These are phyloP conservation scores for Rhodophaea formosa DNA, from an alignment of 2,888 invertebrate genomes.

Conservation along the genomic window DNA sequence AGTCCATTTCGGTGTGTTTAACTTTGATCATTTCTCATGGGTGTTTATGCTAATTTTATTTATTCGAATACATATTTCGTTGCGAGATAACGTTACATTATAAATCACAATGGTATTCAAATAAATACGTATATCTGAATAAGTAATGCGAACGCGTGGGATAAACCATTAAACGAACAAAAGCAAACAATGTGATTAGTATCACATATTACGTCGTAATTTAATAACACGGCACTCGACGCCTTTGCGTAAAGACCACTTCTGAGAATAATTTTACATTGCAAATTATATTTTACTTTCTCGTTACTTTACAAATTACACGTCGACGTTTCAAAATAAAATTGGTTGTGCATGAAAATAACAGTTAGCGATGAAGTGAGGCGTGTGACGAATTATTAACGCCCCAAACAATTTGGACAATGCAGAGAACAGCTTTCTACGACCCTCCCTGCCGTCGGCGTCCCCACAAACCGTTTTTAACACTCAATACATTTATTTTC, in stretches of 20 bases:
- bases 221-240: constrained; percentile 27
- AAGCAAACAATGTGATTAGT: constrained; percentile 51
- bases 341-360: constrained; percentile 46
- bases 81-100: constrained; percentile 23
- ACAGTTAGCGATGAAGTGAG: constrained; percentile 52
- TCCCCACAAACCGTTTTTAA: constrained; percentile 44
- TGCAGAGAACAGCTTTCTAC: constrained; percentile 50
- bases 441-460: constrained; percentile 39
- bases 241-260: neutral
- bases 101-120: constrained; percentile 48
- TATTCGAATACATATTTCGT: neutral
- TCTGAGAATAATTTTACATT: constrained; percentile 10
- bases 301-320: constrained; percentile 23
- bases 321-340: constrained; percentile 34
- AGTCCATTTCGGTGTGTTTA: constrained; percentile 29
- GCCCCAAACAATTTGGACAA: constrained; percentile 65
- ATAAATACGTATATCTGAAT: constrained; percentile 50
- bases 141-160: constrained; percentile 58
- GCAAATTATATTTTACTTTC: constrained; percentile 17
- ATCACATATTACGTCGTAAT: constrained; percentile 48
- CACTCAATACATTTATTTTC: constrained; percentile 51
- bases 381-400: constrained; percentile 65
- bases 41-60: constrained; percentile 17
- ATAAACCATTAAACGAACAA: constrained; percentile 65
- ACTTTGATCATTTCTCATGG: constrained; percentile 28